Percentiles rank a stretch among this genome's conserved stretches.
These are phyloP conservation scores for Doryteuthis pealeii DNA, from an alignment of 1,140 invertebrate species.

Conservation along the genomic window DNA sequence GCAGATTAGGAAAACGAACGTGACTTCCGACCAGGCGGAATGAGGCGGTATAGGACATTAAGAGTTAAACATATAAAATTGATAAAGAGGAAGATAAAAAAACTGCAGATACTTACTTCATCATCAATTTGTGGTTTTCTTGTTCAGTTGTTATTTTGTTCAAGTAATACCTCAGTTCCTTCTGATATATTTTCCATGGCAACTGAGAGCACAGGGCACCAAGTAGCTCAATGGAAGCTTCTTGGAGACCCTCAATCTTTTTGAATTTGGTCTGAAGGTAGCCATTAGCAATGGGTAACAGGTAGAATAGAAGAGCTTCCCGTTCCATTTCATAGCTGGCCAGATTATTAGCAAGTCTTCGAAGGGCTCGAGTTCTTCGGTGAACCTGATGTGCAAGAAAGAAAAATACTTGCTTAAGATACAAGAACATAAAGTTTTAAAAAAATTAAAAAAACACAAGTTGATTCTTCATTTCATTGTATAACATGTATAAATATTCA, in stretches of 20 bases:
- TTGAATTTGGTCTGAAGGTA: constrained; percentile 78
- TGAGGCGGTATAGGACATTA: no score
- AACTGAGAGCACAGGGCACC: constrained; percentile 74
- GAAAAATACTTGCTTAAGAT: neutral
- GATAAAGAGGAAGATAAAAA: neutral
- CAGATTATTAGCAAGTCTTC: constrained; percentile 61
- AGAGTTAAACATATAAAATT: no score
- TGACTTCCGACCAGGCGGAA: no score
- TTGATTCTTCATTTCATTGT: neutral
- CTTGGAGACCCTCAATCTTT: constrained; percentile 78
- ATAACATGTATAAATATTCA: neutral
- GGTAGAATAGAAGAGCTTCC: constrained; percentile 77
- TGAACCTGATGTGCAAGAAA: constrained; percentile 69
- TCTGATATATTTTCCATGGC: constrained; percentile 85
- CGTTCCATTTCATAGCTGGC: constrained; percentile 66
- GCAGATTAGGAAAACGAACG: no score
- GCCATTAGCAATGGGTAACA: constrained; percentile 78
- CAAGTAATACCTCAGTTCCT: constrained; percentile 78
- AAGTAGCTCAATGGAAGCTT: constrained; percentile 72
- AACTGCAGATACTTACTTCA: neutral
- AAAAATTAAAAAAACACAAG: neutral
- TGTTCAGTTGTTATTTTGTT: constrained; percentile 69
- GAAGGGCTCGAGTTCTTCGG: constrained; percentile 76
- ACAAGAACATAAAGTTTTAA: neutral
- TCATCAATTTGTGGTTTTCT: constrained; percentile 69